Percentiles rank a stretch among this genome's conserved stretches.
Conservation (phyloP, 2,888 invertebrate genomes). For the Apamea anceps region DNA sequence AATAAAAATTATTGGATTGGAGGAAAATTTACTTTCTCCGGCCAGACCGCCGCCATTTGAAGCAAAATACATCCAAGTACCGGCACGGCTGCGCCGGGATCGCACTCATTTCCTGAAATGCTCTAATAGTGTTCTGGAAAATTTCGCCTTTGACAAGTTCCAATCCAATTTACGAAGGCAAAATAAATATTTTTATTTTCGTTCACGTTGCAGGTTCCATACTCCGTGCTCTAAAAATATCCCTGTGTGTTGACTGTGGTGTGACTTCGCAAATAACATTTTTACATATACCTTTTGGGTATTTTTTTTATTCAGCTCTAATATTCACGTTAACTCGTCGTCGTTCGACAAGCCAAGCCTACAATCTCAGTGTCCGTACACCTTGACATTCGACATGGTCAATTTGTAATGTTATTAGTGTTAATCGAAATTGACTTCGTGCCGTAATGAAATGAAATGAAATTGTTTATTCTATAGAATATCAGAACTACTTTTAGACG, state of each 20-base stretch:
- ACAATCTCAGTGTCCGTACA: neutral
- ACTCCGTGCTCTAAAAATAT: neutral
- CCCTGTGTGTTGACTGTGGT: too few relatives aligned
- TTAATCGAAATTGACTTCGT: neutral
- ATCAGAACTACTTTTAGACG: neutral
- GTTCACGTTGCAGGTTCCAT: neutral
- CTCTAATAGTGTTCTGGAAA: neutral
- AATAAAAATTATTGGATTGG: too few relatives aligned
- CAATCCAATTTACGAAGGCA: neutral
- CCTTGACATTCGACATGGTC: neutral
- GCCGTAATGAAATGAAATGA: neutral
- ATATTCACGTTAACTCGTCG: neutral
- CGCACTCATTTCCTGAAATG: neutral
- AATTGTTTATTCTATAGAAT: neutral
- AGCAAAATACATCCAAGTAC: constrained; percentile 2
- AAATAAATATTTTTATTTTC: neutral
- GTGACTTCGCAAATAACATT: neutral
- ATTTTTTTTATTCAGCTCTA: neutral
- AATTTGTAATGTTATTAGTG: neutral
- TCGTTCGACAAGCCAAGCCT: neutral
- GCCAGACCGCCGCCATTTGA: too few relatives aligned
- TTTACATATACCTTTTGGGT: neutral
- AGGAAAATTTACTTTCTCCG: too few relatives aligned
- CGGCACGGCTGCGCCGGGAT: neutral
- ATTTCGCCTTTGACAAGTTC: neutral